Conservation (phyloP, 2,113 vertebrate species). For the Ptychochromis oligacanthus region DNA sequence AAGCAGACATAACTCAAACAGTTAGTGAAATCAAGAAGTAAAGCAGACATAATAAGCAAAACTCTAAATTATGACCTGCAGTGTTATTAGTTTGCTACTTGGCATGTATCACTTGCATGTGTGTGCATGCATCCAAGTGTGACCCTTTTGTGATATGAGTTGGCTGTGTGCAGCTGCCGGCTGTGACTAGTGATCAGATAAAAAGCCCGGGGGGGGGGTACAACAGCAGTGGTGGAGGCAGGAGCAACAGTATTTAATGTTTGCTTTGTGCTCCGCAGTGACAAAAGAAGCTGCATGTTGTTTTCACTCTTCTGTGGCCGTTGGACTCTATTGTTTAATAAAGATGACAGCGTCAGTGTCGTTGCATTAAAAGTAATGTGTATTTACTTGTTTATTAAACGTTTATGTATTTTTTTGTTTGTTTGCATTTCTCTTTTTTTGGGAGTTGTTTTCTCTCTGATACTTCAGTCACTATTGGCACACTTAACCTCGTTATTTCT, state of each 20-base stretch:
- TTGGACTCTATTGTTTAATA: conserved; percentile 33
- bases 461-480: background rate
- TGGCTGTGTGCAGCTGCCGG: conserved; percentile 68
- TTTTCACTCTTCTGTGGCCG: conserved; percentile 17
- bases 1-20: background rate
- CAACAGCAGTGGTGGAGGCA: conserved; percentile 52
- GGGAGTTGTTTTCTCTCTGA: background rate
- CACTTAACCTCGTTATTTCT: background rate
- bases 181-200: conserved; percentile 74
- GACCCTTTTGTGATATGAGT: conserved; percentile 57
- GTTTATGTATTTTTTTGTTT: background rate
- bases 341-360: conserved; percentile 5
- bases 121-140: conserved; percentile 54
- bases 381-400: background rate
- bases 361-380: background rate
- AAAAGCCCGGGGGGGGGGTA: conserved; percentile 54
- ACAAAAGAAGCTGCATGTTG: conserved; percentile 59
- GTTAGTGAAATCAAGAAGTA: background rate
- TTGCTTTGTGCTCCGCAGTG: conserved; percentile 70
- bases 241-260: conserved; percentile 63
- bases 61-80: conserved; percentile 17
- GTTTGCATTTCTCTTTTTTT: background rate
- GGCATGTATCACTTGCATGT: conserved; percentile 26
- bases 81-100: conserved; percentile 43
- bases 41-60: conserved; percentile 3